Evolutionary conservation across 2,113 vertebrate genomes (phyloP), one percentile per base, ranked within the genome.

Genomic region (Steatornis caripensis): DNA sequence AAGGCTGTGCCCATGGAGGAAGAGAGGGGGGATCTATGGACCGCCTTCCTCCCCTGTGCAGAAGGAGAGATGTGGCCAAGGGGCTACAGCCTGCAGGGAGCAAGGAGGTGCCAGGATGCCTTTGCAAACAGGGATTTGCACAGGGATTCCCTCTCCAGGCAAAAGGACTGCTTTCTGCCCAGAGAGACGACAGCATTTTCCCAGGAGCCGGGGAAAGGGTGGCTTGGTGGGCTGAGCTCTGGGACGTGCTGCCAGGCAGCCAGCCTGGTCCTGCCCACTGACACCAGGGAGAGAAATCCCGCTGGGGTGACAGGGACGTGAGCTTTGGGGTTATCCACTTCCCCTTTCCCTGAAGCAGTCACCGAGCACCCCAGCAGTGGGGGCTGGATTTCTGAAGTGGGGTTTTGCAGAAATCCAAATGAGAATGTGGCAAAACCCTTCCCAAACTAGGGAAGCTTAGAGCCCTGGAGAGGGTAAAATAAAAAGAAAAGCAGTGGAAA

Each of bases 331-430:
- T 65, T 1, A 2, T 36, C 18, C 49, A 9, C 21, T 76, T 91
- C 39, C 8, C 8, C 34, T 46, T 69, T 65, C 21, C 32, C n/a
- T 66, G 49, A 66, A 66, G 58, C 1, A 2, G 48, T 60, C 34
- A 23, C 24, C 0, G 0, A 78, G 11, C 30, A 90, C 7, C 7
- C 39, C 27, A 85, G n/a, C 27, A 86, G 45, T 0, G 1, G 24
- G 37, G 32, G 18, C 39, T 61, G 69, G 37, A 66, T 62, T 41
- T 62, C 41, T 2, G 2, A 48, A 69, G 20, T 2, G 4, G 5
- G 6, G 4, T 27, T 77, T 80, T 81, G 29, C 1, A 0, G 17
- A 36, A 60, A 84, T 84, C 49, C 30, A 80, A 57, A n/a, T 1
- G 2, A 69, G 34, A 70, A 53, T 17, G 54, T 27, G 46, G n/a